Conservation (phyloP, 2,113 vertebrate genomes). For the Sterrhoptilus dennistouni region DNA sequence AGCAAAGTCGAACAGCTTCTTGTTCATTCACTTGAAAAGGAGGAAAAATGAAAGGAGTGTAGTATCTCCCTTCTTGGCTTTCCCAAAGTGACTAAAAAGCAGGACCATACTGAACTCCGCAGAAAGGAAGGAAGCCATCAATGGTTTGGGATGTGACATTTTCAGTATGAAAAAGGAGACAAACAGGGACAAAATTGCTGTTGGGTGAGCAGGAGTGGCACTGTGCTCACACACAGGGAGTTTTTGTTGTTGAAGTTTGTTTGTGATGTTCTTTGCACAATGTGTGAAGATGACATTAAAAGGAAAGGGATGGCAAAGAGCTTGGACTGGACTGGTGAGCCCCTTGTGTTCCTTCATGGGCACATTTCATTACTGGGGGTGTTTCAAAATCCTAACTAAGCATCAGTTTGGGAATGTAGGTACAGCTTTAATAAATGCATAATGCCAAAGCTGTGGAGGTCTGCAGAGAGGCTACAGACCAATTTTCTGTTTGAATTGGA, state of each 20-base stretch:
- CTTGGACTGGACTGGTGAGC: background rate
- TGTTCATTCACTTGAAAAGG: slow-evolving; percentile 26
- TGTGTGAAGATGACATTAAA: background rate
- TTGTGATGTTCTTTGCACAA: background rate
- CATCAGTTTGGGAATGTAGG: background rate
- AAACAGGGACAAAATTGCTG: slow-evolving; percentile 17
- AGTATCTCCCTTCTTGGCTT: slow-evolving; percentile 35
- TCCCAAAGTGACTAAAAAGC: slow-evolving; percentile 1
- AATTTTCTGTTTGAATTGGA: background rate
- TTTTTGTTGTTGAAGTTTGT: background rate
- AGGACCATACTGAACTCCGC: background rate
- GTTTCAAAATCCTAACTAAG: background rate
- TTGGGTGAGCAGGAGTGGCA: background rate
- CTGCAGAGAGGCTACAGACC: background rate
- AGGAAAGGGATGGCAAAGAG: background rate
- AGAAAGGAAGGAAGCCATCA: slow-evolving; percentile 38
- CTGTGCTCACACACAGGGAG: background rate
- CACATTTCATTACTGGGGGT: background rate
- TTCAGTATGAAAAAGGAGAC: background rate
- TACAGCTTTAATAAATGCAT: background rate
- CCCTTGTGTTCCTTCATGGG: background rate
- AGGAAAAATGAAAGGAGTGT: background rate
- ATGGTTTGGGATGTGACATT: background rate
- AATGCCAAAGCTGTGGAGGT: background rate
- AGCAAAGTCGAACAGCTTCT: slow-evolving; percentile 33